Conservation (phyloP, 1,140 invertebrate species). For the Sycophaga agraensis region DNA sequence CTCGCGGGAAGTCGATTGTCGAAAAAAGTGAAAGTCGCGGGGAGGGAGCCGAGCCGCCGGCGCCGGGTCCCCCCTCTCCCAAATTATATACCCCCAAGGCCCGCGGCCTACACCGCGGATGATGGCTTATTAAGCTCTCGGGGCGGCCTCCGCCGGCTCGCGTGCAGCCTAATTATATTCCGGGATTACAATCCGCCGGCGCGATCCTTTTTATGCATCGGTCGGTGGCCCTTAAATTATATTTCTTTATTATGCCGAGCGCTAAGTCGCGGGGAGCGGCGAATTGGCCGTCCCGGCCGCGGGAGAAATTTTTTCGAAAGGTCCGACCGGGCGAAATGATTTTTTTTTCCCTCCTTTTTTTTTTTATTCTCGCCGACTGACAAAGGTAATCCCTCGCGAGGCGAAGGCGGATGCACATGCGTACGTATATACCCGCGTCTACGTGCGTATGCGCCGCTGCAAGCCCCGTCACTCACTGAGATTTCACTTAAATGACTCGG, state of each 20-base stretch:
- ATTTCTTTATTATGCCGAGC: neutral
- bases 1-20: conserved; percentile 32
- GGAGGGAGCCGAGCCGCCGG: too few relatives aligned
- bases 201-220: too few relatives aligned
- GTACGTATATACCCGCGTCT: too few relatives aligned
- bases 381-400: too few relatives aligned
- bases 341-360: neutral
- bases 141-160: neutral
- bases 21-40: conserved; percentile 33
- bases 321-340: too few relatives aligned
- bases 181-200: neutral
- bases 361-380: neutral
- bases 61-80: neutral
- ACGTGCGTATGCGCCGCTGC: too few relatives aligned
- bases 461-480: neutral
- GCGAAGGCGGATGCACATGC: too few relatives aligned
- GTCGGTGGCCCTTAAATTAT: too few relatives aligned
- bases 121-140: conserved; percentile 26
- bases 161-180: conserved; percentile 6
- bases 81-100: neutral
- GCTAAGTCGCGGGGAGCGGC: too few relatives aligned
- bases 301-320: too few relatives aligned
- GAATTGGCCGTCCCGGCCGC: too few relatives aligned
- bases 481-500: neutral
- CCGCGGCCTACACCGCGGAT: neutral